Conservation (phyloP, 2,113 vertebrate genomes). For the Beaufortia kweichowensis region DNA sequence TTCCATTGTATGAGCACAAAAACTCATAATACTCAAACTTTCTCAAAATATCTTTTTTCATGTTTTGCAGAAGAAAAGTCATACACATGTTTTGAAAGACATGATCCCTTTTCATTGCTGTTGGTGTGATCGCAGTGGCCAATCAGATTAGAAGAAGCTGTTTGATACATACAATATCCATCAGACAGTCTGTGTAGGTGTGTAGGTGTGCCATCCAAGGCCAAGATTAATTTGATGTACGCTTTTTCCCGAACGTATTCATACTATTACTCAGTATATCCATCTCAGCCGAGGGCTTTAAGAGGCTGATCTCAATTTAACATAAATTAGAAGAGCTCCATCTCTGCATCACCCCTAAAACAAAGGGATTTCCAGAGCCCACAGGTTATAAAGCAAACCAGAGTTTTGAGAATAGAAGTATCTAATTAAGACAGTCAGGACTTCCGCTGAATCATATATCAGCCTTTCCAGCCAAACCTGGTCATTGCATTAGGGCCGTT, state of each 20-base stretch:
- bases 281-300: neutral
- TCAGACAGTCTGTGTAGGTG: too few relatives aligned
- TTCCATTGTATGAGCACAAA: too few relatives aligned
- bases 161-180: neutral
- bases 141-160: too few relatives aligned
- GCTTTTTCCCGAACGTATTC: neutral
- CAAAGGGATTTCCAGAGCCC: constrained; percentile 2
- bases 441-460: constrained; percentile 43
- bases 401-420: neutral
- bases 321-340: neutral
- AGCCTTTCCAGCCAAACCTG: constrained; percentile 40
- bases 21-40: too few relatives aligned
- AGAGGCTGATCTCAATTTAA: neutral
- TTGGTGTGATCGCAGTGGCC: too few relatives aligned
- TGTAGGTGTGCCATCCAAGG: neutral
- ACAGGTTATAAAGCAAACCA: constrained; percentile 2
- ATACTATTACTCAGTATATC: neutral
- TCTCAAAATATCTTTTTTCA: too few relatives aligned
- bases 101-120: too few relatives aligned
- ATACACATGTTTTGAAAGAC: too few relatives aligned
- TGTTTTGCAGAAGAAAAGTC: too few relatives aligned
- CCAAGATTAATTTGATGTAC: neutral
- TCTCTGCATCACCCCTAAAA: neutral
- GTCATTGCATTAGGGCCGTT: constrained; percentile 41
- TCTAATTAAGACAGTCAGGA: constrained; percentile 49